Evolutionary conservation across 2,888 invertebrate genomes (phyloP).

Genomic region (Metellina segmentata): DNA sequence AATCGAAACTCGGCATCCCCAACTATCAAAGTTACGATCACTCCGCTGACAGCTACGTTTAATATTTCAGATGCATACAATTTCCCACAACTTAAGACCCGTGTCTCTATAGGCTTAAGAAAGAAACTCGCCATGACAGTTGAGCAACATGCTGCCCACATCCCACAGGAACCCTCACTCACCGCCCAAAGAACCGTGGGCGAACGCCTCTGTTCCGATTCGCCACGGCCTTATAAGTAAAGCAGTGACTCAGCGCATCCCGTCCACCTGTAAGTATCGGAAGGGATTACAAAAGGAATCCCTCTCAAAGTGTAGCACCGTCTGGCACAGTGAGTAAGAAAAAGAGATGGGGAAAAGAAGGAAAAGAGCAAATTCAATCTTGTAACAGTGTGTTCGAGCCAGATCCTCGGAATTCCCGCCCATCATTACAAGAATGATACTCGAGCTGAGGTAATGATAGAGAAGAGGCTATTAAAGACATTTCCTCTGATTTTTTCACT

Average conservation of each 20-base stretch:
- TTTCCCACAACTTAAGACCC: neutral
- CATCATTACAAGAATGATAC: neutral
- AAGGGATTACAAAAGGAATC: neutral
- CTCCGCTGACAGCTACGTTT: neutral
- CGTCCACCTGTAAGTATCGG: neutral
- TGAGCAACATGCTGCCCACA: constrained; percentile 24
- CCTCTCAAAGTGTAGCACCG: neutral
- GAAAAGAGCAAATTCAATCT: neutral
- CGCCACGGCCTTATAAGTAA: constrained; percentile 30
- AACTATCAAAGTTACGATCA: no score
- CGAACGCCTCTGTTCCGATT: constrained; percentile 27
- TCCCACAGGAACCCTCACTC: neutral
- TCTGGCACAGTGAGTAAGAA: neutral
- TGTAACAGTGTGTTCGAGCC: no score
- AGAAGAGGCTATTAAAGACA: neutral
- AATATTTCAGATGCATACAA: neutral
- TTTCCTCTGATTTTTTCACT: neutral
- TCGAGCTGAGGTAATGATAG: neutral
- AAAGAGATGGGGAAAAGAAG: neutral
- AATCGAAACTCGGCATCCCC: no score
- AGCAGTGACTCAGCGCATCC: neutral
- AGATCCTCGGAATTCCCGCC: neutral
- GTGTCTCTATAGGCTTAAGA: neutral
- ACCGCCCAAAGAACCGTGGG: constrained; percentile 3
- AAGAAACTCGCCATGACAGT: neutral